phyloP scores from a whole-genome alignment of 1,140 invertebrate species.

The Bombus impatiens region DNA sequence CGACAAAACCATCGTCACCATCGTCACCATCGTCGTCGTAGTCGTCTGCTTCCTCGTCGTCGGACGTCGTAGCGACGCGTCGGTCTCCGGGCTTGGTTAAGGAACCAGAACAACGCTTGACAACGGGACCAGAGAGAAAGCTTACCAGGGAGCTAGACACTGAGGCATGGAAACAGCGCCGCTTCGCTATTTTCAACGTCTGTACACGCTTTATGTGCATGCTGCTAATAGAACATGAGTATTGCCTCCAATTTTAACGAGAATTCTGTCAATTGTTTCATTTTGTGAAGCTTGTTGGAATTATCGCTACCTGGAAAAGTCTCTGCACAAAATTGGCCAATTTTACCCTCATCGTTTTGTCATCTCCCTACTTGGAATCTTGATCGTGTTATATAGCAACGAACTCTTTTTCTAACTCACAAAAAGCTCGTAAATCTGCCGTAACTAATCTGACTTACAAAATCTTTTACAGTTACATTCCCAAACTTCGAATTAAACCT shows the following conservation, averaged over 20 bases:
- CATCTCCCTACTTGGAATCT: too few species aligned
- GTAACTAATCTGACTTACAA: background rate
- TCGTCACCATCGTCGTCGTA: conserved; percentile 42
- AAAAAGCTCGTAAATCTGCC: background rate
- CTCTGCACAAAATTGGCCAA: too few species aligned
- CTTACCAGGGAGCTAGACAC: background rate
- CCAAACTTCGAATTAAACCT: background rate
- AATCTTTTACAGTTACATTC: background rate
- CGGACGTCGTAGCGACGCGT: background rate
- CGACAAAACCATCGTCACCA: conserved; percentile 62
- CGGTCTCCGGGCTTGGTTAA: background rate
- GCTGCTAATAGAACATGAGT: too few species aligned
- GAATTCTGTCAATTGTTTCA: too few species aligned
- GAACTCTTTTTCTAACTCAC: background rate
- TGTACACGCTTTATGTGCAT: background rate
- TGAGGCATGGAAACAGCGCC: too few species aligned
- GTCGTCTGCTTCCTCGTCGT: background rate
- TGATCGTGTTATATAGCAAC: too few species aligned
- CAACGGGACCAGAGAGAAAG: background rate
- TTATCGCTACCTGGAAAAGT: too few species aligned
- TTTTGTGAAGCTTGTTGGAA: too few species aligned
- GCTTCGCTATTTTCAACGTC: background rate
- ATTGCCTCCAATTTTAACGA: too few species aligned
- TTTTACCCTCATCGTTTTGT: too few species aligned
- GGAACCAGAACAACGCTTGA: conserved; percentile 1